Percentiles rank a stretch among this genome's conserved stretches.
These are phyloP conservation scores for Callitettix versicolor DNA, from an alignment of 1,140 invertebrate genomes.

Conservation along the genomic window DNA sequence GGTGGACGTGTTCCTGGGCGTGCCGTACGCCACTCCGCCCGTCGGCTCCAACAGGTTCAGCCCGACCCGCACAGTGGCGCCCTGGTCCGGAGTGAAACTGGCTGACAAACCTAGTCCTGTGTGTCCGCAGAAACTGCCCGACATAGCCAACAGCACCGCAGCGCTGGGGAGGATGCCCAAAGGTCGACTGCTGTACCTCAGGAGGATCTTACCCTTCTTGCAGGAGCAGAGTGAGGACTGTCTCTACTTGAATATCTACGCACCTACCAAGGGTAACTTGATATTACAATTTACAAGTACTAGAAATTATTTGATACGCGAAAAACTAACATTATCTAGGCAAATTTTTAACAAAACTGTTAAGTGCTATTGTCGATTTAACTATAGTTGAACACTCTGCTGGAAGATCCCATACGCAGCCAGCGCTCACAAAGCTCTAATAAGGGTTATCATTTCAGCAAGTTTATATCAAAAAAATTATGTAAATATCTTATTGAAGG, in stretches of 20 bases:
- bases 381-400: too few species aligned
- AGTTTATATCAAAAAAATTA: too few species aligned
- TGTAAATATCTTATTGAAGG: too few species aligned
- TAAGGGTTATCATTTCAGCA: too few species aligned
- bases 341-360: too few species aligned
- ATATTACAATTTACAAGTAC: too few species aligned
- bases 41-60: conserved; percentile 76
- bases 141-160: conserved; percentile 73
- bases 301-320: too few species aligned
- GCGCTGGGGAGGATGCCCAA: conserved; percentile 75
- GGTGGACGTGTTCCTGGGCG: conserved; percentile 83
- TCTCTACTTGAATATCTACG: conserved; percentile 91
- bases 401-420: too few species aligned
- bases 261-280: conserved; percentile 86
- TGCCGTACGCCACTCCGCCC: conserved; percentile 89
- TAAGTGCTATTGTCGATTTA: too few species aligned
- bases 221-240: conserved; percentile 93
- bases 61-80: conserved; percentile 78
- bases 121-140: conserved; percentile 79
- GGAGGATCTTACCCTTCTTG: conserved; percentile 68
- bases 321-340: too few species aligned
- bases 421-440: too few species aligned
- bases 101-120: conserved; percentile 74
- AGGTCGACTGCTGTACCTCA: conserved; percentile 77
- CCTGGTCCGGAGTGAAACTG: conserved; percentile 74